Percentiles rank a stretch among this genome's conserved stretches.
Evolutionary conservation across 1,140 invertebrate species (phyloP).

Genomic region (Aphidius gifuensis): DNA sequence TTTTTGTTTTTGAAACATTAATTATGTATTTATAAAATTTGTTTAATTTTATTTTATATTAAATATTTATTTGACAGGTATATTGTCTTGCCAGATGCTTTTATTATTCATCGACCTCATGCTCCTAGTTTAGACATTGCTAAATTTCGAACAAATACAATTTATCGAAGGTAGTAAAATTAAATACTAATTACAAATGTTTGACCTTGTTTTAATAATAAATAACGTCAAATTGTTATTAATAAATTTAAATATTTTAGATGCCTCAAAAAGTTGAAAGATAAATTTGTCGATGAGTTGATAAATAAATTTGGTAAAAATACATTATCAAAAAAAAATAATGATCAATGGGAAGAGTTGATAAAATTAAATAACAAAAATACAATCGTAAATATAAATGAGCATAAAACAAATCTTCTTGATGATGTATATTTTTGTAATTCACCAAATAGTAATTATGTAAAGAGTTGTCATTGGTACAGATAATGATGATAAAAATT

Average conservation of each 20-base stretch:
- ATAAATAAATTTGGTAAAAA: constrained; percentile 53
- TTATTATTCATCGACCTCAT: constrained; percentile 91
- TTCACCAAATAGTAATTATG: constrained; percentile 66
- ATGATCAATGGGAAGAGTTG: constrained; percentile 53
- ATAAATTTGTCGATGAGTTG: constrained; percentile 77
- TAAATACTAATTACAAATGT: constrained; percentile 9
- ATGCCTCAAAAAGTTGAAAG: constrained; percentile 80
- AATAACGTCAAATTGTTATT: constrained; percentile 14
- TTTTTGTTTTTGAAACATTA: background rate
- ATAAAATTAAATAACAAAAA: constrained; percentile 50
- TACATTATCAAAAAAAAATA: constrained; percentile 44
- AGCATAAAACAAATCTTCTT: constrained; percentile 52
- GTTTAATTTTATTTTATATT: background rate
- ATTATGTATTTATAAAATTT: background rate
- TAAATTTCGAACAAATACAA: constrained; percentile 76
- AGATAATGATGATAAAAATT: constrained; percentile 56
- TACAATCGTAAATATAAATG: constrained; percentile 37
- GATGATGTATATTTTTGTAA: constrained; percentile 68
- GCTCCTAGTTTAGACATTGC: constrained; percentile 88
- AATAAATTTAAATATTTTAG: constrained; percentile 52
- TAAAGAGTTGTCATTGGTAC: constrained; percentile 72
- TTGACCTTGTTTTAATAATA: too few relatives aligned
- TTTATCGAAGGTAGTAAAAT: constrained; percentile 71
- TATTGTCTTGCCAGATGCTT: constrained; percentile 83
- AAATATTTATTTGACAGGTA: constrained; percentile 45